Conservation (phyloP, 2,797 vertebrate species). For the Gymnoscopelus microlampas region DNA sequence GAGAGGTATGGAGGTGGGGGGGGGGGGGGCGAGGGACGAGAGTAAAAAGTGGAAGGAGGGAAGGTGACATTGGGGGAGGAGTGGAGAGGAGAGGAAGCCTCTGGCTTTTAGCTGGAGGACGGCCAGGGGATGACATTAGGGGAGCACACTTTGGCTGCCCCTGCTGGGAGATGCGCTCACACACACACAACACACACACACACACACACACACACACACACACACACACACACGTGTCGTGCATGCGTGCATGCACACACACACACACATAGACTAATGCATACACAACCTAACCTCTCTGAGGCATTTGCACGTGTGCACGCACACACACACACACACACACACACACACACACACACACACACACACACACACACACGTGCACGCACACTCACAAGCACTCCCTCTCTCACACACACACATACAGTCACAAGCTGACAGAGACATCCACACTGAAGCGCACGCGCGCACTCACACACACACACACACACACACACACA, state of each 20-base stretch:
- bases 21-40: slow-evolving; percentile 51
- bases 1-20: slow-evolving; percentile 35
- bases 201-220: slow-evolving; percentile 41
- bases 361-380: slow-evolving; percentile 40
- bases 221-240: not conserved
- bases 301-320: not conserved
- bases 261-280: too few species aligned
- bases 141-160: slow-evolving; percentile 74
- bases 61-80: slow-evolving; percentile 75
- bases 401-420: slow-evolving; percentile 38
- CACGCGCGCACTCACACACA: slow-evolving; percentile 1
- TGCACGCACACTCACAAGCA: slow-evolving; percentile 1
- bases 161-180: slow-evolving; percentile 69
- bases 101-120: slow-evolving; percentile 76
- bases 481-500: slow-evolving; percentile 9
- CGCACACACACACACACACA: slow-evolving; percentile 35
- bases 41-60: slow-evolving; percentile 52
- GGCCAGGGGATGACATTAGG: slow-evolving; percentile 73
- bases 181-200: slow-evolving; percentile 43
- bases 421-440: slow-evolving; percentile 46
- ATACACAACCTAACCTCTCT: not conserved
- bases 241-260: too few species aligned
- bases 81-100: slow-evolving; percentile 56
- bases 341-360: slow-evolving; percentile 21
- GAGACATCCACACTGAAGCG: slow-evolving; percentile 7